Percentiles rank a stretch among this genome's conserved stretches.
Evolutionary conservation across 2,888 invertebrate genomes (phyloP).

Genomic region (Drosophila paramelanica): DNA sequence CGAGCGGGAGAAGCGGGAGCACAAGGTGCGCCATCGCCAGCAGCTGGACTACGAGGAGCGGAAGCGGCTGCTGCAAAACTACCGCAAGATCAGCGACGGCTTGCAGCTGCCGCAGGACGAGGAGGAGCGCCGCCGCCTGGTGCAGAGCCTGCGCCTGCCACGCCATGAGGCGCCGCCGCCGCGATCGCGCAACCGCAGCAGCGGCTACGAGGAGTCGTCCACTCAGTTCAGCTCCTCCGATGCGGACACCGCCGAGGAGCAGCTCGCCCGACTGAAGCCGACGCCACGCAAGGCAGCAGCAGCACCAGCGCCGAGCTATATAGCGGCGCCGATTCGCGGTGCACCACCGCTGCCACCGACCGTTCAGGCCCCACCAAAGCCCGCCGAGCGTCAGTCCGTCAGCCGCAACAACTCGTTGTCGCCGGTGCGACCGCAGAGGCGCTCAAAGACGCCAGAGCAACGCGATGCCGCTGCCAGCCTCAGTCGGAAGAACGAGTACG

Average conservation of each 20-base stretch:
- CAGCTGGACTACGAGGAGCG: conserved; percentile 83
- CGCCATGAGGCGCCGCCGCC: conserved; percentile 69
- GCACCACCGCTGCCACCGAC: conserved; percentile 70
- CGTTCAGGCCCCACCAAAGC: conserved; percentile 27
- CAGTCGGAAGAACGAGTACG: conserved; percentile 57
- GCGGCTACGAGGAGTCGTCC: conserved; percentile 83
- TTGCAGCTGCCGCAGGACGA: conserved; percentile 78
- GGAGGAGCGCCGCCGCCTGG: conserved; percentile 80
- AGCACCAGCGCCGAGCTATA: conserved; percentile 15
- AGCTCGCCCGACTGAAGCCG: conserved; percentile 39
- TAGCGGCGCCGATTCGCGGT: conserved; percentile 70
- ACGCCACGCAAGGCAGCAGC: conserved; percentile 35
- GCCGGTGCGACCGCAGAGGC: conserved; percentile 80
- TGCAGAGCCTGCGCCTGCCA: conserved; percentile 80
- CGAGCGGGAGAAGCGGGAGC: conserved; percentile 87
- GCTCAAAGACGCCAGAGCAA: conserved; percentile 82
- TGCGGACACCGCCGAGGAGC: conserved; percentile 75
- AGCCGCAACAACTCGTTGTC: conserved; percentile 83
- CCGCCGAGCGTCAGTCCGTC: conserved; percentile 58
- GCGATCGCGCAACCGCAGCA: conserved; percentile 54
- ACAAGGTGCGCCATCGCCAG: conserved; percentile 82
- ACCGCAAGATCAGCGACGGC: conserved; percentile 82
- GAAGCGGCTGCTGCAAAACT: conserved; percentile 80
- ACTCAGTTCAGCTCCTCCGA: conserved; percentile 84
- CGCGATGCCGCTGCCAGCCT: conserved; percentile 42